Conservation (phyloP, 2,888 invertebrate genomes). For the Ormyrus pomaceus region DNA sequence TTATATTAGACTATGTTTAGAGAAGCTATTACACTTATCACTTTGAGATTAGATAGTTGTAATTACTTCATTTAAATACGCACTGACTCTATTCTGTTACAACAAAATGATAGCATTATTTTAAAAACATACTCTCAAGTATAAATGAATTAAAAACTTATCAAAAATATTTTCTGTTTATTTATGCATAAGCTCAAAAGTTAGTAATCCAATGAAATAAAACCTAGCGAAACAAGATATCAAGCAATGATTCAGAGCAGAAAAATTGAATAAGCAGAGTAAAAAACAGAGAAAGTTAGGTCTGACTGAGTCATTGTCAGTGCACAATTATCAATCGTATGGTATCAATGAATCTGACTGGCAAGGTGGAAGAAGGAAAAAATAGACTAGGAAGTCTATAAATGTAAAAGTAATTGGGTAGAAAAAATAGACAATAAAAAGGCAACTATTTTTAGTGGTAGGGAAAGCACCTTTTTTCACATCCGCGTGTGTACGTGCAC, state of each 20-base stretch:
- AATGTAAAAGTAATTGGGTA: neutral
- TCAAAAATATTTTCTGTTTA: constrained; percentile 8
- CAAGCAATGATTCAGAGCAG: constrained; percentile 31
- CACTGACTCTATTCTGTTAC: no score
- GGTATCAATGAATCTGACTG: constrained; percentile 4
- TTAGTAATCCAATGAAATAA: constrained; percentile 3
- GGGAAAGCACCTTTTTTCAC: constrained; percentile 40
- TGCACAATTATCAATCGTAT: constrained; percentile 20
- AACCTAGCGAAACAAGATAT: constrained; percentile 31
- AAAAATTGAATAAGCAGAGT: constrained; percentile 15
- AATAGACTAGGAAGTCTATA: constrained; percentile 39
- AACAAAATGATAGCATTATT: constrained; percentile 10
- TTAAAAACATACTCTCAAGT: neutral
- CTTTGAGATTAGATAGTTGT: constrained; percentile 32
- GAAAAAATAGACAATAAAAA: constrained; percentile 27
- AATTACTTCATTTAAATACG: no score
- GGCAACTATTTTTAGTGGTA: constrained; percentile 40
- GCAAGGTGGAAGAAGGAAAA: neutral
- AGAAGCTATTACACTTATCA: constrained; percentile 11
- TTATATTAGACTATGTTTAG: neutral
- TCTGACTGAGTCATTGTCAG: constrained; percentile 17
- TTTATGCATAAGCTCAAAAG: constrained; percentile 1
- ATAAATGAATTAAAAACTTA: neutral
- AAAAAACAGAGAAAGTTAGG: constrained; percentile 33
- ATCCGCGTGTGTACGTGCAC: neutral